Conservation (phyloP, 2,797 vertebrate species). For the Ammospiza maritima region DNA sequence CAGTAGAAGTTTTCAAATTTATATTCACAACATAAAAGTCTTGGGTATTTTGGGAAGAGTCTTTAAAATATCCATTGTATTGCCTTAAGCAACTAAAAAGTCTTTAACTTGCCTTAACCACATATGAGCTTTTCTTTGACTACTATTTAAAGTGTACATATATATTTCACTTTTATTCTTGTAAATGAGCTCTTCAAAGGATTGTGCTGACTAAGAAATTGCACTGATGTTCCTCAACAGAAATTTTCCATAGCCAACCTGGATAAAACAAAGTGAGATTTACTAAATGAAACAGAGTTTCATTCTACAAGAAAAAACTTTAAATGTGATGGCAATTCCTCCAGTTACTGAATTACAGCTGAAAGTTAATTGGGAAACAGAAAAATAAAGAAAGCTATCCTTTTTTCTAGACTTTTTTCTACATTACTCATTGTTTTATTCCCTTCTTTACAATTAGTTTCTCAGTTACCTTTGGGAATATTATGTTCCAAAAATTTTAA, state of each 20-base stretch:
- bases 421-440: neutral
- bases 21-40: neutral
- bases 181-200: neutral
- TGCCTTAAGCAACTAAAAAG: neutral
- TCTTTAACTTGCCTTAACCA: neutral
- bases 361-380: neutral
- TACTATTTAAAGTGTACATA: neutral
- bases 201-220: neutral
- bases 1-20: neutral
- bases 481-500: neutral
- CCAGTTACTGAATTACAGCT: neutral
- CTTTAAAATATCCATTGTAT: neutral
- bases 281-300: neutral
- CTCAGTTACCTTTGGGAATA: neutral
- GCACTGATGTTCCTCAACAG: neutral
- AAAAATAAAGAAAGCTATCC: neutral
- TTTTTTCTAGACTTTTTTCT: neutral
- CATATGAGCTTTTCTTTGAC: neutral
- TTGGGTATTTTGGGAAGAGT: neutral
- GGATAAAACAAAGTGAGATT: neutral
- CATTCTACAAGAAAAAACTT: neutral
- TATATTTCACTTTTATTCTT: neutral
- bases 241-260: neutral
- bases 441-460: neutral
- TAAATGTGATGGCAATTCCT: neutral